Conservation (phyloP, 2,113 vertebrate genomes). For the Tylochromis polylepis region DNA sequence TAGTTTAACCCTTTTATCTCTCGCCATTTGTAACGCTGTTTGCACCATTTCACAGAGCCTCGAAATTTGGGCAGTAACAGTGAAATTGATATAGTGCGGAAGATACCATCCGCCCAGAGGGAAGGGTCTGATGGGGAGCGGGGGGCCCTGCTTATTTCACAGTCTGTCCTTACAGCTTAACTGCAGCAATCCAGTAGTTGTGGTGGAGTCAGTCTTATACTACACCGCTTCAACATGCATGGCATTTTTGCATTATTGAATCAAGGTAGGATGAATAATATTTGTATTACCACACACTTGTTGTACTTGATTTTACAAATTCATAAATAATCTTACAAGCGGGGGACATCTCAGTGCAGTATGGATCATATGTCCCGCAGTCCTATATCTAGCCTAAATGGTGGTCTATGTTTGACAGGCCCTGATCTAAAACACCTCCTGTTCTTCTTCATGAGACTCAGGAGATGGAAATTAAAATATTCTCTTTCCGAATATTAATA, state of each 20-base stretch:
- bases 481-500: slow-evolving; percentile 69
- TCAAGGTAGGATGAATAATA: not conserved
- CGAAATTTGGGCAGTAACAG: slow-evolving; percentile 71
- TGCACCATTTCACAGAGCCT: slow-evolving; percentile 76
- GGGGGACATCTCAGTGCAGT: not conserved
- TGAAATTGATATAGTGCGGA: slow-evolving; percentile 72
- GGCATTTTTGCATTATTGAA: not conserved
- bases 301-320: not conserved
- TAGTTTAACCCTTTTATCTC: slow-evolving; percentile 79
- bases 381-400: not conserved
- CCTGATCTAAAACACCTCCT: slow-evolving; percentile 7
- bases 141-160: slow-evolving; percentile 69
- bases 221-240: not conserved
- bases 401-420: not conserved
- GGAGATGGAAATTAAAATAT: slow-evolving; percentile 62
- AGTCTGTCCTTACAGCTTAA: slow-evolving; percentile 72
- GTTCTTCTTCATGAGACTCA: slow-evolving; percentile 39
- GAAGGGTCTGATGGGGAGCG: slow-evolving; percentile 53
- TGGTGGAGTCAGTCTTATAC: slow-evolving; percentile 9
- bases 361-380: not conserved
- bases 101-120: slow-evolving; percentile 76
- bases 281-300: not conserved
- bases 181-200: slow-evolving; percentile 54
- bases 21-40: slow-evolving; percentile 76
- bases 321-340: not conserved